Percentiles rank a stretch among this genome's conserved stretches.
Conservation (phyloP, 2,888 invertebrate genomes). For the Gibbula magus region DNA sequence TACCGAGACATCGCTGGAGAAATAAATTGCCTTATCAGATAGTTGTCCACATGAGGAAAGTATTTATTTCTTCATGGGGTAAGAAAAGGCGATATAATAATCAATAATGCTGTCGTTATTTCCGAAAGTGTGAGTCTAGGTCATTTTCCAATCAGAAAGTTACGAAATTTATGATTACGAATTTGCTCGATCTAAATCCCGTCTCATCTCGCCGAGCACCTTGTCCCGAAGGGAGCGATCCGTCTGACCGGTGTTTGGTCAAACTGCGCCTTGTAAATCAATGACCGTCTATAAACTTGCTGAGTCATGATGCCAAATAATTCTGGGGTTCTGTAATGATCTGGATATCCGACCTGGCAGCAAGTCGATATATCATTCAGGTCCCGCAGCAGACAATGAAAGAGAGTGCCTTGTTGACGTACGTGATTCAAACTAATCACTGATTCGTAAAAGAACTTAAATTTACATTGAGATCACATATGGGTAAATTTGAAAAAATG, state of each 20-base stretch:
- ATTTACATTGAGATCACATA: too few species aligned
- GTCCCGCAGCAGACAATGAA: too few species aligned
- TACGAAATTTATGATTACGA: not conserved
- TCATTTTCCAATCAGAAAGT: not conserved
- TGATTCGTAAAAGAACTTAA: too few species aligned
- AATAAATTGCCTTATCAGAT: not conserved
- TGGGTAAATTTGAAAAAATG: too few species aligned
- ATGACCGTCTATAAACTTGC: not conserved
- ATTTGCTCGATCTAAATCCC: not conserved
- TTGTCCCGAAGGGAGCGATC: not conserved
- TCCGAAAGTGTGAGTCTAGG: not conserved
- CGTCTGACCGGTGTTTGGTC: not conserved
- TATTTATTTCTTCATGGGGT: slow-evolving; percentile 8
- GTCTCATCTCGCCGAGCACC: not conserved
- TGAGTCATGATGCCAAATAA: not conserved
- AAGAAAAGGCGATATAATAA: not conserved
- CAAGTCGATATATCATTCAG: too few species aligned
- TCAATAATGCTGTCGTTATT: not conserved
- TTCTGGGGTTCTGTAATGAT: too few species aligned
- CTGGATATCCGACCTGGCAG: too few species aligned
- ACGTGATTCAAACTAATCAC: too few species aligned
- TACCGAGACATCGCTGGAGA: not conserved
- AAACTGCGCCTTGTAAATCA: not conserved
- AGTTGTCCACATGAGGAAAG: not conserved
- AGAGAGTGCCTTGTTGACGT: too few species aligned